Base-by-base conservation (phyloP, 2,797 vertebrate genomes). In the Vireo griseus region DNA sequence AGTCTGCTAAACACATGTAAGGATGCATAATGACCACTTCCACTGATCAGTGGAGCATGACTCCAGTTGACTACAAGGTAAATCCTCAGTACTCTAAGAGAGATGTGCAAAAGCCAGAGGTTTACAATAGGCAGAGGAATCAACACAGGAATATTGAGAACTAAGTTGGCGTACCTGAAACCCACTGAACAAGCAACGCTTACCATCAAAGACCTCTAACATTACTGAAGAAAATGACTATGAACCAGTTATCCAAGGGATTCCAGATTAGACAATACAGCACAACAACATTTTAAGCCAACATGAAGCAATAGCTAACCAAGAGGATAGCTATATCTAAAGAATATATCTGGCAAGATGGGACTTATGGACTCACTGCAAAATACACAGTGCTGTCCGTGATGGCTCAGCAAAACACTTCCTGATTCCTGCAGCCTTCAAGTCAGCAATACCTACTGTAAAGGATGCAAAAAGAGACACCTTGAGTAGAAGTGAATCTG, bases 381-480 rank as follows among this genome's bases (percentile, higher is more conserved):
- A 87, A 80, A 82, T 13, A 47, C 1, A 0, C 51, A 39, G 35
- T 29, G 55, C 61, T 92, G 71, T 42, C 84, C 0, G 0, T 52
- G 62, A 86, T 25, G n/a, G 42, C 76, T 71, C 62, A 82, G 63
- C 73, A 85, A 73, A 88, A 76, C 61, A 6, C 25, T 55, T 89
- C 55, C 78, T 65, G 72, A 72, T 65, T 91, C 39, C 71, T 37
- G 65, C 24, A 86, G 69, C 45, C 71, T 69, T 59, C 8, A 7
- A 76, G 58, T 94, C 92, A 94, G 92, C 86, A 80, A 21, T 57
- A 82, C 80, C 80, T 80, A 35, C 59, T 80, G 85, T 68, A 92
- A 86, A 92, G 52, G 51, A 82, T 40, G 68, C 52, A 95, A 89
- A 92, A 90, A 2, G 4, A 1, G 69, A 91, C 74, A 63, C 16